These are phyloP conservation scores for Ernsta delagoae DNA, from an alignment of 2,888 invertebrate genomes.

Conservation along the genomic window DNA sequence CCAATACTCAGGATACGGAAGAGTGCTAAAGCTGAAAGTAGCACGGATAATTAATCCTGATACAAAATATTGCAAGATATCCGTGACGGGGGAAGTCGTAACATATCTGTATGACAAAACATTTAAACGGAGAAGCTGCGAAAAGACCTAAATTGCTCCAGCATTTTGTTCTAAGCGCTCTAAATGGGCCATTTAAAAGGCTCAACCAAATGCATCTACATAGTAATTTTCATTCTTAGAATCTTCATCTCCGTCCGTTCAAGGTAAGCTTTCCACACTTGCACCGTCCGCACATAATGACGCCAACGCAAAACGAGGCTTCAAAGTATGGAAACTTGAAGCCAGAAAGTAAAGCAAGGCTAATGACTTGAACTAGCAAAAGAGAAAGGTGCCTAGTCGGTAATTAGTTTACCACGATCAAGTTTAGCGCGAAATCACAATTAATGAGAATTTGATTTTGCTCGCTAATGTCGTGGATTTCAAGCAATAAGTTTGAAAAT, in stretches of 20 bases:
- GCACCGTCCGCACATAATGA: background rate
- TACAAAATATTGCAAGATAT: too few species aligned
- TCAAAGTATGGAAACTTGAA: conserved; percentile 25
- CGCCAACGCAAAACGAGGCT: conserved; percentile 1
- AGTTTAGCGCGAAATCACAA: conserved; percentile 28
- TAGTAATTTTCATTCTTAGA: conserved; percentile 8
- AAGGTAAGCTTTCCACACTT: conserved; percentile 1
- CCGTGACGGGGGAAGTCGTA: too few species aligned
- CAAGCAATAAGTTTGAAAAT: background rate
- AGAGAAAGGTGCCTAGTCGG: conserved; percentile 34
- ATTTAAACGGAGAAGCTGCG: too few species aligned
- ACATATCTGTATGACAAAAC: too few species aligned
- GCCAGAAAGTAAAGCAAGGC: conserved; percentile 35
- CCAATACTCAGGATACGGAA: conserved; percentile 4
- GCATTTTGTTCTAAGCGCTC: background rate
- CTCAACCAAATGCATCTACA: background rate
- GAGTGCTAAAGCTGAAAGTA: too few species aligned
- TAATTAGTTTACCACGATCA: conserved; percentile 32
- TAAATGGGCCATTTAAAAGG: background rate
- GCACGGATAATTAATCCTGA: too few species aligned
- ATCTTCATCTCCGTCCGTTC: background rate
- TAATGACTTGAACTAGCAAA: conserved; percentile 33
- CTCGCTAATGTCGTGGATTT: conserved; percentile 15
- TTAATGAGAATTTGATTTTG: conserved; percentile 27
- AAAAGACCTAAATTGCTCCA: background rate